Base-by-base conservation (phyloP, 2,797 vertebrate genomes). In the Tiaroga cobitis region DNA sequence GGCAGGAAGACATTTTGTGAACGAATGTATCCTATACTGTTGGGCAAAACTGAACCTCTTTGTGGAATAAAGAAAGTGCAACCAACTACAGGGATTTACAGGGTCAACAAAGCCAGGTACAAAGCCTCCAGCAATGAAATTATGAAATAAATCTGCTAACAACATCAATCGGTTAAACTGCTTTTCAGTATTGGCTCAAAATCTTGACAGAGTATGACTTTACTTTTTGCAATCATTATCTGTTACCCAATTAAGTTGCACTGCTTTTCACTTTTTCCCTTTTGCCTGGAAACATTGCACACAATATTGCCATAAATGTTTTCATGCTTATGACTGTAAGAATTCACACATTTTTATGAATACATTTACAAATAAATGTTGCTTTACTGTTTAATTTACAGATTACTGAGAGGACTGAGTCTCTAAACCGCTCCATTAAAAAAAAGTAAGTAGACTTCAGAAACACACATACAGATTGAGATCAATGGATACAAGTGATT, bases 321-420 rank as follows among this genome's bases (percentile, higher is more conserved):
- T 59, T 59, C 2, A 82, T 3, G 5, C 26, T 49, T 43, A 73
- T 18, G 13, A 63, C 26, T 61, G 7, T 32, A 15, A 26, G 43
- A 24, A 54, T 26, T 70, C n/a, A 43, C 46, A 21, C 7, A 41
- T 37, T 51, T 7, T 39, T 63, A 37, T 18, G 1, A 63, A 82
- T 61, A 7, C 15, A 10, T 63, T 34, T 59, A 26, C 7, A 6
- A 39, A 75, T 21, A 51, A 75, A 76, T 11, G 5, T 69, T 34
- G 3, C 81, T 21, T 61, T 70, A 81, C n/a, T 80, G 2, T 79
- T 69, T 18, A 32, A 4, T 74, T 80, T 51, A 76, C 88, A 99
- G 97, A 95, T 98, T 86, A 92, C 91, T 0, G 96, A 97, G 88
- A 94, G 96, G 87, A 95, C 97, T 0, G 96, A 97, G 92, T 96